Base-by-base conservation (phyloP, 2,797 vertebrate species). In the Meda fulgida region DNA sequence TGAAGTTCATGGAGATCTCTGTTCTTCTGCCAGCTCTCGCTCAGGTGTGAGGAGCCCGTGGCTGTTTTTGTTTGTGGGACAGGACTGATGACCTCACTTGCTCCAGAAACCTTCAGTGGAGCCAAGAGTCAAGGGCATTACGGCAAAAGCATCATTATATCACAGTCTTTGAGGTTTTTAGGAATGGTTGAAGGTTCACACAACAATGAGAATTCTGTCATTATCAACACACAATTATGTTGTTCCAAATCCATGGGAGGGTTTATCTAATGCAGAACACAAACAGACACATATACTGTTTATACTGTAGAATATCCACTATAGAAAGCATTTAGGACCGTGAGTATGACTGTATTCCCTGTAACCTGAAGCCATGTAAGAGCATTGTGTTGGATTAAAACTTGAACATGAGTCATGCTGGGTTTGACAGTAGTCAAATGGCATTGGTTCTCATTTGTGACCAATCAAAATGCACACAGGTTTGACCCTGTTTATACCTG, bases 31-130 rank as follows among this genome's bases (percentile, higher is more conserved):
- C 88, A 78, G 91, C 88, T 91, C 89, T 88, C 40, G 83, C 89
- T 89, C 92, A 92, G 92, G 92, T 93, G 92, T 91, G 91, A 89
- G 87, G 89, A 83, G 87, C 87, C 89, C 83, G 80, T 18, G 29
- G 92, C 89, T 91, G 81, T 75, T 29, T 78, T 69, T 51, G 85
- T 51, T 53, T 81, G 34, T 83, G 46, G 83, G 88, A 86, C 81
- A 79, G 87, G 81, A 34, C 78, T 19, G 75, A 55, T 85, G 84
- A 81, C 16, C 75, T 58, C 58, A 48, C 88, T 90, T 87, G 84
- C 87, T 83, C 87, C 81, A 83, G 43, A 85, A 85, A 85, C 89
- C 86, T 78, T 63, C 31, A 63, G 83, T 69, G 16, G 72, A 81
- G 89, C 86, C 89, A 80, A 82, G 80, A 87, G 86, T 88, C 81